Conservation (phyloP, 2,888 invertebrate genomes). For the Aphidoletes aphidimyza region DNA sequence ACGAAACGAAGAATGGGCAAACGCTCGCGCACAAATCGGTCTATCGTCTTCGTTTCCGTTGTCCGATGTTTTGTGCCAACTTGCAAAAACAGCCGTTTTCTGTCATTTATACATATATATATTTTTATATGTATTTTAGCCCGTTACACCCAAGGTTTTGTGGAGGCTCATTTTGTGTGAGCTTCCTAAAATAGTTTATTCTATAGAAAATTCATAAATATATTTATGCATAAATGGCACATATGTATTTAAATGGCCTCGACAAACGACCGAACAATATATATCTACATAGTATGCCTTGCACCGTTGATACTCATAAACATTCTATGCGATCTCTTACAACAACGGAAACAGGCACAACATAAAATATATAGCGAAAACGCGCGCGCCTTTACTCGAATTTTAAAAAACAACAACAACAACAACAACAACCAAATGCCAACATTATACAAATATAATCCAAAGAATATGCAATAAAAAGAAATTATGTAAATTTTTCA, state of each 20-base stretch:
- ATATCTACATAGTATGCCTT: no score
- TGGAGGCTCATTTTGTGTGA: slow-evolving; percentile 21
- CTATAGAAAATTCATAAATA: no score
- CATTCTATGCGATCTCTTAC: background rate
- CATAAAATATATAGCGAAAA: background rate
- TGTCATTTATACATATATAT: slow-evolving; percentile 17
- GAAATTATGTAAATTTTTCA: slow-evolving; percentile 45
- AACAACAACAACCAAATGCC: background rate
- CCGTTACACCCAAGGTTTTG: background rate
- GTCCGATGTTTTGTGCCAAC: slow-evolving; percentile 30
- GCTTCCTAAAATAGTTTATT: slow-evolving; percentile 23
- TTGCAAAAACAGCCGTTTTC: background rate
- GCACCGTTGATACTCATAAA: background rate
- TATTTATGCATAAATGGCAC: slow-evolving; percentile 35
- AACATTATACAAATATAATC: slow-evolving; percentile 27
- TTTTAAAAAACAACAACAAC: no score
- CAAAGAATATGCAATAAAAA: slow-evolving; percentile 33
- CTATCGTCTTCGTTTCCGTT: slow-evolving; percentile 43
- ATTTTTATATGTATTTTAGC: background rate
- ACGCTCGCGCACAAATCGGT: background rate
- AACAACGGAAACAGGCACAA: background rate
- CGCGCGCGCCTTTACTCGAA: no score
- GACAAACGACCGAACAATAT: background rate
- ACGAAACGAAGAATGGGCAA: no score
- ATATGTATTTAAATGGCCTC: slow-evolving; percentile 18